A percentile compares a stretch with the other conserved stretches of the same genome.
These are phyloP conservation scores for Eumeta japonica DNA, from an alignment of 1,140 invertebrate genomes.

Conservation along the genomic window DNA sequence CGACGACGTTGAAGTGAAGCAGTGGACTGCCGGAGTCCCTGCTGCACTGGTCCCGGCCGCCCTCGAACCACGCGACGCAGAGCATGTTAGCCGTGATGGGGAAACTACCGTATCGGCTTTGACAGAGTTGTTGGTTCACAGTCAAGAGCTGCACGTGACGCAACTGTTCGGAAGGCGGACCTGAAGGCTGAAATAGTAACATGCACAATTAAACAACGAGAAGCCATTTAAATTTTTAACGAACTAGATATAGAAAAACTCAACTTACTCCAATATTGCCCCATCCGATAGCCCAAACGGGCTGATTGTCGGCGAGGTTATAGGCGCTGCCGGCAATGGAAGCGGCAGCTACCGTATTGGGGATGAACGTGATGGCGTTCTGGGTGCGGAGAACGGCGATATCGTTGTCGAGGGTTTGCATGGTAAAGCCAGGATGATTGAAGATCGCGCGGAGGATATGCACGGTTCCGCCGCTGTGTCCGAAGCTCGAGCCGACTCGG, in stretches of 20 bases:
- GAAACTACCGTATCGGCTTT: constrained; percentile 20
- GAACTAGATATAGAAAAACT: no score
- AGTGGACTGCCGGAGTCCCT: constrained; percentile 64
- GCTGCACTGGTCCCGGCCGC: constrained; percentile 30
- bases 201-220: no score
- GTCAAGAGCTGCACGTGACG: constrained; percentile 23
- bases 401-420: constrained; percentile 60
- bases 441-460: constrained; percentile 17
- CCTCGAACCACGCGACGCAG: constrained; percentile 34
- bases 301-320: constrained; percentile 16
- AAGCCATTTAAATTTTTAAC: no score
- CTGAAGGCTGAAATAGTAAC: no score
- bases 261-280: constrained; percentile 15
- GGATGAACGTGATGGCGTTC: constrained; percentile 28
- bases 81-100: constrained; percentile 22
- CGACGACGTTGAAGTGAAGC: constrained; percentile 48
- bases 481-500: constrained; percentile 17
- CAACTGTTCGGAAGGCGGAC: no score
- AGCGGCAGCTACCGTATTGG: constrained; percentile 6
- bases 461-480: constrained; percentile 18
- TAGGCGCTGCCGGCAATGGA: constrained; percentile 21
- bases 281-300: constrained; percentile 22
- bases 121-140: constrained; percentile 24
- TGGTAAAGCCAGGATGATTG: constrained; percentile 56
- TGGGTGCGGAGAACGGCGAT: constrained; percentile 41